Evolutionary conservation across 2,797 vertebrate genomes (phyloP), one percentile per base, ranked within the genome.

Genomic region (Lerista edwardsae): DNA sequence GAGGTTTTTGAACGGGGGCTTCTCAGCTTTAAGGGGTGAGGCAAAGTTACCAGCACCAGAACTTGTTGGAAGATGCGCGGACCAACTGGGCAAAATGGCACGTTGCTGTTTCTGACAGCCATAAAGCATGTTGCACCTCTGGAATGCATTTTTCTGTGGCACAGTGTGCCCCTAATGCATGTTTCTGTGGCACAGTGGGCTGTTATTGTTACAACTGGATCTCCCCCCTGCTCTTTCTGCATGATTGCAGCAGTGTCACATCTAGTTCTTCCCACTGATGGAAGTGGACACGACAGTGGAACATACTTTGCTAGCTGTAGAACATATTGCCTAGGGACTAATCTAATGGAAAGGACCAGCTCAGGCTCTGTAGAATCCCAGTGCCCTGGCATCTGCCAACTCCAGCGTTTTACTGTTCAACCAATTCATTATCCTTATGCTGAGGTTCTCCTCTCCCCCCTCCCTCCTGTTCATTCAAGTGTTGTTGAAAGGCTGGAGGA

Each of bases 401-500:
- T 1, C 0, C 15, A 31, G 1, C 65, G 12, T 17, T 19, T 17
- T 34, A 6, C 11, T 84, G 2, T 5, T 3, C 10, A 7, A 23
- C 76, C 6, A 62, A n/a, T 2, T 78, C 61, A 55, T 68, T 74
- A 19, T 34, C 34, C 67, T 1, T 67, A 6, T 61, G 25, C 47
- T 74, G 27, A n/a, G 11, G 19, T 23, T 25, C 25, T 84, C 17
- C 36, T 51, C 12, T 14, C 15, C 21, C 36, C 14, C 47, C 47
- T 51, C 15, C 51, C 15, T 55, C 39, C 14, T 36, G 36, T 71
- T 71, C 39, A 3, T 80, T 25, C 27, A 75, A 15, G 44, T 71
- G 65, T 67, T 87, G 88, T 78, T 1, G 1, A 91, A 91, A 78
- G 61, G 0, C n/a, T 86, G 11, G 84, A 41, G 4, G 55, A n/a